Evolutionary conservation across 1,140 invertebrate genomes (phyloP).

Genomic region (Trachymyrmex cornetzi): DNA sequence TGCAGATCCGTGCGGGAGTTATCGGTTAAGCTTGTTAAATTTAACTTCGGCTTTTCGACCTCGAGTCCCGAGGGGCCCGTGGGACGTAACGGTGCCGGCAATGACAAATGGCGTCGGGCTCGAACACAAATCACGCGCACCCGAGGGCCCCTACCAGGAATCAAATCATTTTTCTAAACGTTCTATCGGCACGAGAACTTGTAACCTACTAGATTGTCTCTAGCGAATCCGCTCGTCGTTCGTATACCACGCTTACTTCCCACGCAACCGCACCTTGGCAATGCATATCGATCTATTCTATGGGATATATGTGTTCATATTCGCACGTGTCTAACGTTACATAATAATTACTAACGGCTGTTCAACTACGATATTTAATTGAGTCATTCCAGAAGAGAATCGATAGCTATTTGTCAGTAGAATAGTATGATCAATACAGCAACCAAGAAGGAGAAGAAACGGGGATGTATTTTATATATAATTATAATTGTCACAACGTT

Average conservation of each 20-base stretch:
- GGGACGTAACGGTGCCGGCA: constrained; percentile 75
- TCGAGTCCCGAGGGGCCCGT: constrained; percentile 63
- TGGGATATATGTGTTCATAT: background rate
- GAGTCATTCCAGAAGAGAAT: background rate
- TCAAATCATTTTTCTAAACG: constrained; percentile 73
- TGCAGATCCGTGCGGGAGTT: constrained; percentile 70
- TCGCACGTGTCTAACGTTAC: constrained; percentile 42
- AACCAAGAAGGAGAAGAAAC: background rate
- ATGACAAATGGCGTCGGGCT: constrained; percentile 74
- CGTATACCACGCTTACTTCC: constrained; percentile 44
- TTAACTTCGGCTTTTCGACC: constrained; percentile 76
- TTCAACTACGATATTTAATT: constrained; percentile 35
- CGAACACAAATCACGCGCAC: constrained; percentile 74
- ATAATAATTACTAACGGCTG: constrained; percentile 23
- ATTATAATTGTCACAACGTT: background rate
- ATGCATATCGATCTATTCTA: constrained; percentile 52
- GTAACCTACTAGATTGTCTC: constrained; percentile 62
- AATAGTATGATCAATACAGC: background rate
- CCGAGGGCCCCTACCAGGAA: constrained; percentile 67
- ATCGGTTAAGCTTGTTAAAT: constrained; percentile 76
- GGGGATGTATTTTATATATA: background rate
- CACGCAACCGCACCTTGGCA: constrained; percentile 54
- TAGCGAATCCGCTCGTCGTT: constrained; percentile 28
- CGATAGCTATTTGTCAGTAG: constrained; percentile 16
- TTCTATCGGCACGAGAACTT: constrained; percentile 68